Conservation (phyloP, 2,113 vertebrate genomes). For the Pycnonotus jocosus region DNA sequence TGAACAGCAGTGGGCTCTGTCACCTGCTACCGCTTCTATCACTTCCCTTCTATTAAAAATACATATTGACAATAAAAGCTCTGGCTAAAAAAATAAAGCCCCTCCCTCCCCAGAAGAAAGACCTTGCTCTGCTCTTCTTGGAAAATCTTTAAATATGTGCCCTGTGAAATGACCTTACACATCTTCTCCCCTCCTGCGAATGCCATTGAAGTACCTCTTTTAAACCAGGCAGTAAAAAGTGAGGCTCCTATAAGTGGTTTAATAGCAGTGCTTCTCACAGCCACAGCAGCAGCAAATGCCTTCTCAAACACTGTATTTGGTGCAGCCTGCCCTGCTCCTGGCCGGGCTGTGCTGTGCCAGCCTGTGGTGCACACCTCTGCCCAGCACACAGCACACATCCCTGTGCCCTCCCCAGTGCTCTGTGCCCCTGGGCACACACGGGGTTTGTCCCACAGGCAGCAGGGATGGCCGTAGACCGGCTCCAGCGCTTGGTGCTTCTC, state of each 20-base stretch:
- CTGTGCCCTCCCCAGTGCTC: not conserved
- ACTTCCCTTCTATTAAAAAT: constrained; percentile 49
- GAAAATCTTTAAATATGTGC: constrained; percentile 47
- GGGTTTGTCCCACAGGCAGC: not conserved
- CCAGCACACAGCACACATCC: not conserved
- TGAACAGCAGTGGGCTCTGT: not conserved
- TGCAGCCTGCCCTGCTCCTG: rapidly evolving
- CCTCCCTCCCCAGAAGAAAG: not conserved
- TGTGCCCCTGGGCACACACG: rapidly evolving
- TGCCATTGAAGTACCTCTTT: not conserved
- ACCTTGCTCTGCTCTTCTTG: not conserved
- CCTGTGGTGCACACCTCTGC: not conserved
- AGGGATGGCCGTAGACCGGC: rapidly evolving
- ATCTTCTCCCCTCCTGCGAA: constrained; percentile 26
- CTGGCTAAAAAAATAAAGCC: not conserved
- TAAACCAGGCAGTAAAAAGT: not conserved
- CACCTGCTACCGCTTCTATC: not conserved
- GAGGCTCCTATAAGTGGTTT: not conserved
- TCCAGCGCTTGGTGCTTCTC: not conserved
- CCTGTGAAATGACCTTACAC: constrained; percentile 7
- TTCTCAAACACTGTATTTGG: not conserved
- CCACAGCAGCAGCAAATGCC: not conserved
- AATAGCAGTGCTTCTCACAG: not conserved
- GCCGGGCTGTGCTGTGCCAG: not conserved
- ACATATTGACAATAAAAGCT: constrained; percentile 31